These are phyloP conservation scores for Pantelozetes paolii DNA, from an alignment of 2,888 invertebrate species.

Conservation along the genomic window DNA sequence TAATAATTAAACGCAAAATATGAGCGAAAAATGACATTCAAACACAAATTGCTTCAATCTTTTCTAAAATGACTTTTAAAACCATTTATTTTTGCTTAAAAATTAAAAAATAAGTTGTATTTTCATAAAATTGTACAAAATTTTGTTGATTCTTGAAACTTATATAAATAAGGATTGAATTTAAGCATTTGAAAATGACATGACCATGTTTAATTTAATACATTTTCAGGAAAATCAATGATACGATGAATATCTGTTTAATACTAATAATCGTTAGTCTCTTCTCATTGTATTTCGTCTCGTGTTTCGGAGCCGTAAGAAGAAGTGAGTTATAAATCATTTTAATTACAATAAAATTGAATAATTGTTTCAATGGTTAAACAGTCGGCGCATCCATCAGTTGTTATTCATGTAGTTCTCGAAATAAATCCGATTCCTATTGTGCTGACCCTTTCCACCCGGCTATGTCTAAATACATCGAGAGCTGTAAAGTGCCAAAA, in stretches of 20 bases:
- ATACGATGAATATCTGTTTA: slow-evolving; percentile 15
- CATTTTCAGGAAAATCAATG: not conserved
- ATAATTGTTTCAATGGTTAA: not conserved
- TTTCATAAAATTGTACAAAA: too few species aligned
- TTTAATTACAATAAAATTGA: not conserved
- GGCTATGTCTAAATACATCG: slow-evolving; percentile 53
- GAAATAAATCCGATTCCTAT: slow-evolving; percentile 55
- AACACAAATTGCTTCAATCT: too few species aligned
- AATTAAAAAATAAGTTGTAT: too few species aligned
- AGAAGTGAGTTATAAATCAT: slow-evolving; percentile 2
- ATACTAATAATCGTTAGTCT: not conserved
- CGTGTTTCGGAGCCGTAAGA: slow-evolving; percentile 13
- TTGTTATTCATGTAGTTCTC: slow-evolving; percentile 57
- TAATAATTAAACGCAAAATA: too few species aligned
- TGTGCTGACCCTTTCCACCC: slow-evolving; percentile 59
- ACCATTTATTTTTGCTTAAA: too few species aligned
- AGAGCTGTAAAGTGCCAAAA: slow-evolving; percentile 57
- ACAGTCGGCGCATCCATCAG: slow-evolving; percentile 51
- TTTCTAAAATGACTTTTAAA: too few species aligned
- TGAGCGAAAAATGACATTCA: too few species aligned
- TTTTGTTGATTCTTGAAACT: too few species aligned
- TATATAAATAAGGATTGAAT: too few species aligned
- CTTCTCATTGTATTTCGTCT: slow-evolving; percentile 16
- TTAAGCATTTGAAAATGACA: too few species aligned
- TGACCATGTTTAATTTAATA: not conserved